These are phyloP conservation scores for Oncopeltus fasciatus DNA, from an alignment of 1,140 invertebrate genomes.

Conservation along the genomic window DNA sequence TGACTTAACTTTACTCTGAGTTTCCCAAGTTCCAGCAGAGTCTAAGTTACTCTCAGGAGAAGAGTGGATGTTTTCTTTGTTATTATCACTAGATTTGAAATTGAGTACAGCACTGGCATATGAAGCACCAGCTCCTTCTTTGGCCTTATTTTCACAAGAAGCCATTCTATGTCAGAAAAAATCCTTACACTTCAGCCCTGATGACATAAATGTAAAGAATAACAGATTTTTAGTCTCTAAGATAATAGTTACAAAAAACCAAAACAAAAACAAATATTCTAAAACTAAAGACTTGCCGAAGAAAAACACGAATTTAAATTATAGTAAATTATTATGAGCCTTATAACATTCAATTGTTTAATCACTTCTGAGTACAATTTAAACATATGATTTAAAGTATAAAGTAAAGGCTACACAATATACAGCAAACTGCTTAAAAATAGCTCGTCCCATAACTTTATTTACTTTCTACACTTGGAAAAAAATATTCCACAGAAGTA, in stretches of 20 bases:
- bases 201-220: no score
- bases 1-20: background rate
- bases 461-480: background rate
- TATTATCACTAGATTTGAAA: conserved; percentile 32
- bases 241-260: background rate
- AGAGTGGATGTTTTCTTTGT: conserved; percentile 35
- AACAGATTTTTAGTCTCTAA: background rate
- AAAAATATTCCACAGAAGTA: background rate
- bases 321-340: background rate
- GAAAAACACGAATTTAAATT: no score
- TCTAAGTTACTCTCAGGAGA: conserved; percentile 10
- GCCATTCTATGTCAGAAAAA: background rate
- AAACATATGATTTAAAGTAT: background rate
- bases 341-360: background rate
- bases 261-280: background rate
- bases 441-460: background rate
- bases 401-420: background rate
- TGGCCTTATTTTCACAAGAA: conserved; percentile 10
- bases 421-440: background rate
- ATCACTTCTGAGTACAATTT: background rate
- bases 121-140: conserved; percentile 29
- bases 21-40: conserved; percentile 12
- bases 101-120: conserved; percentile 36
- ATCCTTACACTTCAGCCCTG: background rate
- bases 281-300: background rate